Evolutionary conservation across 2,797 vertebrate species (phyloP).

Genomic region (Microcaecilia unicolor): DNA sequence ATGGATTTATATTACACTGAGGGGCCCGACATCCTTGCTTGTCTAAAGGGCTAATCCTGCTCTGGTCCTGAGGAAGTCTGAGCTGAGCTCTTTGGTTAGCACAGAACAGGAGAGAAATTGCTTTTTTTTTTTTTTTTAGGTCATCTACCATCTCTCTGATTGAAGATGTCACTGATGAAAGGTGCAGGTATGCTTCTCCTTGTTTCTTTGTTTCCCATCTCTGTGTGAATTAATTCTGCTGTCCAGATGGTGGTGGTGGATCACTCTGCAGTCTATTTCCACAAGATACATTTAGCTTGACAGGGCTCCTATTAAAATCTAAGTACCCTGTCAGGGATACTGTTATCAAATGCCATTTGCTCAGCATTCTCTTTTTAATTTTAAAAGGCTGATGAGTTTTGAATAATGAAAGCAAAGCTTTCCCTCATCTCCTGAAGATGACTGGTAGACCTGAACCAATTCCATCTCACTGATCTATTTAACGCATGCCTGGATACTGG

Average conservation of each 20-base stretch:
- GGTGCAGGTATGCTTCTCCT: no score
- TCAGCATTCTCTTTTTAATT: slow-evolving; percentile 30
- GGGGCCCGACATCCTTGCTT: no score
- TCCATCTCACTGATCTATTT: no score
- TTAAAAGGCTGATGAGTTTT: slow-evolving; percentile 27
- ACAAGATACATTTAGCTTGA: slow-evolving; percentile 25
- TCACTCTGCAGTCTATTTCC: slow-evolving; percentile 26
- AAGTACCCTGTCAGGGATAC: slow-evolving; percentile 21
- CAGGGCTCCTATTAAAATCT: slow-evolving; percentile 28
- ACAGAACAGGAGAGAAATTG: accelerated
- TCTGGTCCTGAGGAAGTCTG: no score
- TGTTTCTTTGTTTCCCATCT: not conserved
- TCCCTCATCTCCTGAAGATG: no score
- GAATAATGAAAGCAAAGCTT: slow-evolving; percentile 29
- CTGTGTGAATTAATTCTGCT: not conserved
- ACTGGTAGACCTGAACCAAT: no score
- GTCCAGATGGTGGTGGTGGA: not conserved
- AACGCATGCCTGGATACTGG: no score
- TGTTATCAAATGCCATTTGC: slow-evolving; percentile 26
- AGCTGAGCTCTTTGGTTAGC: no score
- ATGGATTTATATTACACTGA: no score
- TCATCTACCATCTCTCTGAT: no score
- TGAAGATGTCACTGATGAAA: no score
- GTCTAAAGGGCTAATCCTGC: no score
- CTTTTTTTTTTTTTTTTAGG: accelerated